Conservation (phyloP, 2,888 invertebrate species). For the Agrochola lota region DNA sequence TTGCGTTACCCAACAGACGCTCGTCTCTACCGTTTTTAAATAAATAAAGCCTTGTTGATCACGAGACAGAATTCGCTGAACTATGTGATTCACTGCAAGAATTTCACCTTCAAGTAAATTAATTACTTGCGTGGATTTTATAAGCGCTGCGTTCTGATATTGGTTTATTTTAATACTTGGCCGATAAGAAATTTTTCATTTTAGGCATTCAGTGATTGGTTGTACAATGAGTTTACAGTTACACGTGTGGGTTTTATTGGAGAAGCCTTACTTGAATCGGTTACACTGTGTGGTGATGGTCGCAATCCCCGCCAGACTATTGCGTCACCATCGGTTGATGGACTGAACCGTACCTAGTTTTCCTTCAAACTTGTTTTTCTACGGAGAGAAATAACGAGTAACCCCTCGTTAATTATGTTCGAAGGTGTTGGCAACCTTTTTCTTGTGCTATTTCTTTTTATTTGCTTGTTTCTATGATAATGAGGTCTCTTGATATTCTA, state of each 20-base stretch:
- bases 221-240: constrained; percentile 7
- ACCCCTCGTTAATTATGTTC: constrained; percentile 47
- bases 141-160: constrained; percentile 9
- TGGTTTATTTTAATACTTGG: constrained; percentile 31
- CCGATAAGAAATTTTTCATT: constrained; percentile 35
- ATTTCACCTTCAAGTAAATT: constrained; percentile 54
- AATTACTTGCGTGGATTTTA: constrained; percentile 29
- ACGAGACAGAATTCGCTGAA: constrained; percentile 27
- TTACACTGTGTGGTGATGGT: constrained; percentile 18
- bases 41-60: constrained; percentile 25
- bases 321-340: constrained; percentile 54
- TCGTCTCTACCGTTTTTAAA: neutral
- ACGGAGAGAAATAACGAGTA: constrained; percentile 35
- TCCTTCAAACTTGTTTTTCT: constrained; percentile 46
- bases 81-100: constrained; percentile 33
- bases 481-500: constrained; percentile 24
- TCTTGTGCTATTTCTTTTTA: constrained; percentile 35
- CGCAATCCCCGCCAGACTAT: constrained; percentile 45
- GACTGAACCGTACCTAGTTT: constrained; percentile 39
- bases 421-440: constrained; percentile 30
- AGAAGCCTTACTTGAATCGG: constrained; percentile 52
- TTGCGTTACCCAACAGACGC: constrained; percentile 11
- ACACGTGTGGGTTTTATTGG: constrained; percentile 33
- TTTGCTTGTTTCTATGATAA: constrained; percentile 37
- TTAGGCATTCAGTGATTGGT: constrained; percentile 7